Base-by-base conservation (phyloP, 2,113 vertebrate genomes). In the Corythoichthys haematopterus region DNA sequence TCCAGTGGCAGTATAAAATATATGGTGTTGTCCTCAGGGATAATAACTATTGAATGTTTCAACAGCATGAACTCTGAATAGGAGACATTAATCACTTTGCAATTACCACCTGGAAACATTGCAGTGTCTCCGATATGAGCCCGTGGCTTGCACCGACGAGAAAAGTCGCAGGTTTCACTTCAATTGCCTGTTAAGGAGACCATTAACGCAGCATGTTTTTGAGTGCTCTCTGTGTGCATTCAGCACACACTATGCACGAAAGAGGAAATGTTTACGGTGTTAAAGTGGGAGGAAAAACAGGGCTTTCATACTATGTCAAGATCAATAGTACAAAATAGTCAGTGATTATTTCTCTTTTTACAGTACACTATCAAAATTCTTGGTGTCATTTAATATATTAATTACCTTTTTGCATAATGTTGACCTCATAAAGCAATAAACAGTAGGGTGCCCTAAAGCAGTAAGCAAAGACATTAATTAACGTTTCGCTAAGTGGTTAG, bases 81-180 rank as follows among this genome's bases (percentile, higher is more conserved):
- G 16, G 15, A n/a, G 11, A 9, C 58, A 61, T 65, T 40, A 65
- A 67, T 63, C 36, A 47, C 61, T 58, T 28, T 53, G 45, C 40
- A 67, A 51, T 71, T 12, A 40, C 35, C 37, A 43, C 58, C 15
- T n/a, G 57, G 6, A 38, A 59, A 10, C 15, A 8, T 38, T 10
- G 45, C 45, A 46, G 51, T 15, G n/a, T 52, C 9, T 57, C 33
- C 15, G 11, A 3, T 48, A 13, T 11, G n/a, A 53, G 51, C 20
- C 51, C 16, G 48, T 50, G 48, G 48, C 50, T 20, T 7, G n/a
- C 51, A 20, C 51, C n/a, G 4, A 4, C 0, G 9, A 33, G 20
- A 33, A 9, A 55, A 55, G 52, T 55, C 6, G 20, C 52, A 55
- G 6, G 16, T n/a, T 20, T 52, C 15, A n/a, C 50, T n/a, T 52